Evolutionary conservation across 2,888 invertebrate genomes (phyloP).

Genomic region (Argyra leucocephala): DNA sequence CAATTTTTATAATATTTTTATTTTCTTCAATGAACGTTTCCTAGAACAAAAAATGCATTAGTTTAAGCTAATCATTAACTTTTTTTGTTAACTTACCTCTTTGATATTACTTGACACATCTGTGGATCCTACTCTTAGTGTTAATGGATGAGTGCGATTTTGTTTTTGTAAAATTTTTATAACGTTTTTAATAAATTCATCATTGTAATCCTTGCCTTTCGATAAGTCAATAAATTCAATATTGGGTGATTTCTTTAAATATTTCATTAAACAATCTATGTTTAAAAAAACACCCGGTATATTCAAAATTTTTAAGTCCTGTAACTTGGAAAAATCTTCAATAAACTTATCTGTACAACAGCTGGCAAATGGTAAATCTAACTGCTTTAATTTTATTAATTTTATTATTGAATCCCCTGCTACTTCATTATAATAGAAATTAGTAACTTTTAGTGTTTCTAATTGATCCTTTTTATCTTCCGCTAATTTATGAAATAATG

Average conservation of each 20-base stretch:
- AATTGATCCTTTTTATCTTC: constrained; percentile 11
- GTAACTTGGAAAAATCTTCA: constrained; percentile 7
- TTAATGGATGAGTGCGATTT: not conserved
- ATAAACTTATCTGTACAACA: constrained; percentile 14
- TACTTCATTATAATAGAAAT: not conserved
- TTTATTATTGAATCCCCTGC: not conserved
- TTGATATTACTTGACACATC: not conserved
- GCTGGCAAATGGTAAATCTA: constrained; percentile 11
- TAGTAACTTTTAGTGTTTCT: constrained; percentile 12
- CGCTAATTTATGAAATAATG: constrained; percentile 14
- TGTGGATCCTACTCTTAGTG: constrained; percentile 8
- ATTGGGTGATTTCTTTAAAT: constrained; percentile 9
- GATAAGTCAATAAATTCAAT: constrained; percentile 16
- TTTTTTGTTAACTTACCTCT: not conserved
- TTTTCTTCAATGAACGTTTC: not conserved
- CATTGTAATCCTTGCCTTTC: constrained; percentile 1
- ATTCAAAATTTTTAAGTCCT: constrained; percentile 15
- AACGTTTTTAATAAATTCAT: constrained; percentile 9
- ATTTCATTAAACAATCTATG: constrained; percentile 2
- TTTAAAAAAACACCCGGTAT: constrained; percentile 10
- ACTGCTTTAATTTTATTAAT: constrained; percentile 12
- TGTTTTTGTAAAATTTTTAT: constrained; percentile 14
- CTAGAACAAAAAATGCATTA: not conserved
- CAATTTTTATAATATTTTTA: not conserved
- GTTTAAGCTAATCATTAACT: not conserved